Evolutionary conservation across 2,113 vertebrate species (phyloP).

Genomic region (Trachemys scripta): DNA sequence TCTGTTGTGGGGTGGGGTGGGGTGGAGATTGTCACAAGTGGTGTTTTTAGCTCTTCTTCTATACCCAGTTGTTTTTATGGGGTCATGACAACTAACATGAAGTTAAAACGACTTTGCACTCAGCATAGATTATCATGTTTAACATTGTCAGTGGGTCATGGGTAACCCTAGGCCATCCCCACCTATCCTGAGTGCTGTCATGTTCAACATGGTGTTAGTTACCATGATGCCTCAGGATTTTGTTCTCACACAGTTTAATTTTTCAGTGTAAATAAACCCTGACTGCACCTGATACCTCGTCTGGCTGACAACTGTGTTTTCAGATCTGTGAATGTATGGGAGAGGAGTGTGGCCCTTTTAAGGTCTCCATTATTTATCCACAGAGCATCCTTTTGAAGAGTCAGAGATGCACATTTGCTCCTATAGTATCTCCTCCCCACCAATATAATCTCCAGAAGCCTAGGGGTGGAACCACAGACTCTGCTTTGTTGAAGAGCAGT

Average conservation of each 20-base stretch:
- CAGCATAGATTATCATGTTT: neutral
- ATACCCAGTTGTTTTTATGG: neutral
- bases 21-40: neutral
- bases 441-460: no score
- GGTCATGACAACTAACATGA: neutral
- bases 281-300: neutral
- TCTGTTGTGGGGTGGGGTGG: neutral
- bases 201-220: neutral
- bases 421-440: no score
- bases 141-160: neutral
- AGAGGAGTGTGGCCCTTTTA: no score
- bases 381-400: no score
- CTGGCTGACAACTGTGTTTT: neutral
- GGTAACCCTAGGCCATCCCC: neutral
- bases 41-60: neutral
- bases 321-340: no score
- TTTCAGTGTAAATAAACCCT: neutral
- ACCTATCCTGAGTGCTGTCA: rapidly evolving
- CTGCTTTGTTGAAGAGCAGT: neutral
- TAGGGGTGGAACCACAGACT: neutral
- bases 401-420: no score
- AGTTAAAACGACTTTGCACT: neutral
- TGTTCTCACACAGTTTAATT: neutral
- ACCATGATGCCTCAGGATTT: neutral
- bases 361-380: no score